A percentile compares a stretch with the other conserved stretches of the same genome.
Conservation (phyloP, 2,888 invertebrate genomes). For the Orchestes rusci region DNA sequence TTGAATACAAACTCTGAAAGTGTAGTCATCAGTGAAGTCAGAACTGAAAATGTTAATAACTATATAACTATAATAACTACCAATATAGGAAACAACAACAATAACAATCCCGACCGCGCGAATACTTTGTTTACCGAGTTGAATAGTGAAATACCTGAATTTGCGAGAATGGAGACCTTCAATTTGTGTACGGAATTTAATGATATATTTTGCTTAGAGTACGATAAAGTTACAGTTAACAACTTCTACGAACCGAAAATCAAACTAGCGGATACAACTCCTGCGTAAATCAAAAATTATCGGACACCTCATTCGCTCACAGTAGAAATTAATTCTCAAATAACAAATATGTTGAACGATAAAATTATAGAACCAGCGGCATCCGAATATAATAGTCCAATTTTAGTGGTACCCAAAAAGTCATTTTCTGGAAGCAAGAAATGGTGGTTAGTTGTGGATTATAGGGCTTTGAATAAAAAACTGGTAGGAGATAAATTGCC, state of each 20-base stretch:
- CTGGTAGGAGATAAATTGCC: constrained; percentile 19
- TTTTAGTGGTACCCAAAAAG: constrained; percentile 27
- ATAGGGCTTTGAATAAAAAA: constrained; percentile 22
- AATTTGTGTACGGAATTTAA: constrained; percentile 15
- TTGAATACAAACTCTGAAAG: constrained; percentile 12
- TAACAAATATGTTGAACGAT: constrained; percentile 19
- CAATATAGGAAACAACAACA: background rate
- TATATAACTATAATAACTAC: background rate
- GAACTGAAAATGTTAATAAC: background rate
- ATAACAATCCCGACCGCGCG: background rate
- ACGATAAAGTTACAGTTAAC: constrained; percentile 21
- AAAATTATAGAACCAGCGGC: constrained; percentile 22
- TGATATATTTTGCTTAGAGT: constrained; percentile 25
- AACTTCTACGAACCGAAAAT: constrained; percentile 21
- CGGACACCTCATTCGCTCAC: constrained; percentile 22
- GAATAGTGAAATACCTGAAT: constrained; percentile 4
- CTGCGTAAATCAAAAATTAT: constrained; percentile 28
- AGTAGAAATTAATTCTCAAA: constrained; percentile 24
- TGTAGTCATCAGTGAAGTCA: background rate
- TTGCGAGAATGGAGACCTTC: constrained; percentile 9
- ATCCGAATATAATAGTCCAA: constrained; percentile 25
- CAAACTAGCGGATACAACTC: constrained; percentile 13
- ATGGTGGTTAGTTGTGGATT: constrained; percentile 24
- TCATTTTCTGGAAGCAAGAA: constrained; percentile 12
- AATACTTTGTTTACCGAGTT: background rate